Percentiles rank a stretch among this genome's conserved stretches.
phyloP scores from a whole-genome alignment of 2,113 vertebrate species.

The Leptobrachium ailaonicum region DNA sequence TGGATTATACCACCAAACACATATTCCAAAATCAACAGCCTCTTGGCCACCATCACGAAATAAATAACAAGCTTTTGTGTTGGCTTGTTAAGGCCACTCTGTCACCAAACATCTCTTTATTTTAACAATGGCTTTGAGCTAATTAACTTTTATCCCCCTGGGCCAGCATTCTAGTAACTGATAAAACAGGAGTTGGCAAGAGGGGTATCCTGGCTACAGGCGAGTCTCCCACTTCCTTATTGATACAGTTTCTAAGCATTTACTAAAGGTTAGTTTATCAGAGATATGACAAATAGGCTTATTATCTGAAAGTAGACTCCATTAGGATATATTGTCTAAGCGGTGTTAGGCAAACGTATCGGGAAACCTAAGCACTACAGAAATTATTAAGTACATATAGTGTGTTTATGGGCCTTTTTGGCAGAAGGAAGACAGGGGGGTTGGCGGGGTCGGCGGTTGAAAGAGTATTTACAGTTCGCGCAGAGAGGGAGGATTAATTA shows the following conservation, averaged over 20 bases:
- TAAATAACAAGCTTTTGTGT: slow-evolving; percentile 8
- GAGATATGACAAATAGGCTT: slow-evolving; percentile 67
- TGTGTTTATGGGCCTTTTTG: slow-evolving; percentile 15
- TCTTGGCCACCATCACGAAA: slow-evolving; percentile 17
- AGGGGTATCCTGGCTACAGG: slow-evolving; percentile 62
- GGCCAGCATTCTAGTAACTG: slow-evolving; percentile 59
- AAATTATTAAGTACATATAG: slow-evolving; percentile 36
- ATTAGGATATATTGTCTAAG: slow-evolving; percentile 63
- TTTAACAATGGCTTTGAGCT: slow-evolving; percentile 62
- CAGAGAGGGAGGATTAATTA: slow-evolving; percentile 33
- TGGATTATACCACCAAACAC: too few species aligned
- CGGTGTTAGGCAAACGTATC: slow-evolving; percentile 57
- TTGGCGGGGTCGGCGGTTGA: background rate
- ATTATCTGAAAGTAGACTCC: slow-evolving; percentile 62
- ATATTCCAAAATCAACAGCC: too few species aligned
- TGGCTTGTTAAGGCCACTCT: slow-evolving; percentile 31
- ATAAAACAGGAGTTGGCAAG: slow-evolving; percentile 59
- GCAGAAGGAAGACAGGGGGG: too few species aligned
- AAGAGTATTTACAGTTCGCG: slow-evolving; percentile 34
- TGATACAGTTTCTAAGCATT: slow-evolving; percentile 65
- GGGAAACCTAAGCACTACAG: slow-evolving; percentile 51
- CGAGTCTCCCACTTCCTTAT: slow-evolving; percentile 55
- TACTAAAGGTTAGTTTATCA: slow-evolving; percentile 64
- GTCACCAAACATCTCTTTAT: slow-evolving; percentile 54
- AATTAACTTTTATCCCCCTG: slow-evolving; percentile 52